Evolutionary conservation across 2,888 invertebrate genomes (phyloP), one percentile per base, ranked within the genome.

Genomic region (Phortica magna): DNA sequence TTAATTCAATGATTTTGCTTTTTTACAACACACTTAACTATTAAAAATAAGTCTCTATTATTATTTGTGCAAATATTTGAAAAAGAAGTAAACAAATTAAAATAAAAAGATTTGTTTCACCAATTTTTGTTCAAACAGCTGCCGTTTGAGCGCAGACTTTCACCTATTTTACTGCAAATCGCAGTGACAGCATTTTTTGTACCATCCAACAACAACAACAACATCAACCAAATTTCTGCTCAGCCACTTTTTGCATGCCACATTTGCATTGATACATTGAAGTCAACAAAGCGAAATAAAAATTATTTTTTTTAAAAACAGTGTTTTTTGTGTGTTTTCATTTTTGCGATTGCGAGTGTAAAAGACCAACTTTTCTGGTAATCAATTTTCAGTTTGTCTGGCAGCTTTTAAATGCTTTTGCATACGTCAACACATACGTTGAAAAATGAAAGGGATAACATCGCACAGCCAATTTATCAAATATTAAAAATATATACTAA

Each of bases 171-270:
- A 48, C 48, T 9, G 48, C 0, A 48, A 31, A 48, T 5, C 48
- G 48, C 48, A 1, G 48, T 14, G 4, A 31, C 31, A 31, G 31
- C 31, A 31, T 4, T 4, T 31, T 31, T 59, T 59, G 17, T 17
- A 17, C 6, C 17, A n/a, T 17, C 17, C 17, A n/a, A 0, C 59
- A 17, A 9, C 17, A 19, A 1, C 59, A 19, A n/a, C 59, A 19
- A 19, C 59, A 59, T 6, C 68, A 22, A 70, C 19, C 12, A 65
- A 70, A 48, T 43, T 48, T 9, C 68, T 48, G 41, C 65, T 9
- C 65, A 39, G 65, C 65, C 12, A 57, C 22, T 74, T 65, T 31
- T 53, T n/a, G 7, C 14, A 41, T 67, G 65, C 65, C 39, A 39
- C 61, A 61, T 61, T n/a, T 42, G 64, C 19, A 31, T 64, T 64